These are phyloP conservation scores for Chelon labrosus DNA, from an alignment of 2,797 vertebrate genomes.

Conservation along the genomic window DNA sequence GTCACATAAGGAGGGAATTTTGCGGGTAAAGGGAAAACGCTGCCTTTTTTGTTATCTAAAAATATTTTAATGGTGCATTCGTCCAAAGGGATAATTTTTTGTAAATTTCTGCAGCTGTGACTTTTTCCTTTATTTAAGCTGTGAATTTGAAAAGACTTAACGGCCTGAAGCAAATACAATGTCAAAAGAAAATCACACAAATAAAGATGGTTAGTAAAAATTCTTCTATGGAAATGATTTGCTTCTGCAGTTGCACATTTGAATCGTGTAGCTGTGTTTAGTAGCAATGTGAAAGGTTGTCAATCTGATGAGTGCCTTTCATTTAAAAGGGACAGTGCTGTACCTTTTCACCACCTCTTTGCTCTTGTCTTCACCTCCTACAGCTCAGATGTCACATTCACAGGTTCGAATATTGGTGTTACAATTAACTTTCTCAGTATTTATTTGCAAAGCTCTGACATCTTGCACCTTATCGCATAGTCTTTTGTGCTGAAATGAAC, in stretches of 20 bases:
- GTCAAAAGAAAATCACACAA: slow-evolving; percentile 31
- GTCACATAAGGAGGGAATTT: slow-evolving; percentile 11
- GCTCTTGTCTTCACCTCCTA: slow-evolving; percentile 13
- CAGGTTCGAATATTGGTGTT: slow-evolving; percentile 21
- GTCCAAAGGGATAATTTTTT: slow-evolving; percentile 54
- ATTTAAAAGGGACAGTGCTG: slow-evolving; percentile 49
- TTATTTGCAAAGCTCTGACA: slow-evolving; percentile 71
- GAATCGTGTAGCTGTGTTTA: slow-evolving; percentile 9
- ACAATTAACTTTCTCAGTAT: slow-evolving; percentile 59
- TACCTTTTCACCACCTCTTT: slow-evolving; percentile 35
- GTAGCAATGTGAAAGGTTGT: slow-evolving; percentile 54
- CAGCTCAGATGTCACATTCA: slow-evolving; percentile 44
- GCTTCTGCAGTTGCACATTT: slow-evolving; percentile 40
- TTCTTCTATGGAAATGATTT: slow-evolving; percentile 12
- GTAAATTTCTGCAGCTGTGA: slow-evolving; percentile 46
- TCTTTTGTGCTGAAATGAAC: slow-evolving; percentile 53
- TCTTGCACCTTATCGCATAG: slow-evolving; percentile 75
- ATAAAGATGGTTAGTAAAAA: slow-evolving; percentile 39
- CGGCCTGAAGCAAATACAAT: slow-evolving; percentile 5
- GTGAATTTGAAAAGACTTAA: slow-evolving; percentile 67
- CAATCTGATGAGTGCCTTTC: slow-evolving; percentile 75
- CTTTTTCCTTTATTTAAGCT: slow-evolving; percentile 66
- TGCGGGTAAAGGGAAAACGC: slow-evolving; percentile 13
- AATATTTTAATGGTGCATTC: slow-evolving; percentile 40
- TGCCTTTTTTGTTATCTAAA: slow-evolving; percentile 48